Evolutionary conservation across 2,888 invertebrate species (phyloP).

Genomic region (Eilema griseolum): DNA sequence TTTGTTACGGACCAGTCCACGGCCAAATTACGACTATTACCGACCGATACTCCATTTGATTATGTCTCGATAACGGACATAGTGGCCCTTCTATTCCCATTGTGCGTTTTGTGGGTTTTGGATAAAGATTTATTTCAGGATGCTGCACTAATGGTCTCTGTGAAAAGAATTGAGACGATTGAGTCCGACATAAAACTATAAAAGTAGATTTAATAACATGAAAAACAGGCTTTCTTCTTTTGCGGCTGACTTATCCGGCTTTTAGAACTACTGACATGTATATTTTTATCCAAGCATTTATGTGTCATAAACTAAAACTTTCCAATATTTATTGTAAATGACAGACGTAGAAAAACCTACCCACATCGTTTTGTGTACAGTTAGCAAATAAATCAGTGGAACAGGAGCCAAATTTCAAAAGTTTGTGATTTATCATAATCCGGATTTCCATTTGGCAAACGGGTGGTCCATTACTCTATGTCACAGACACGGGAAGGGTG

Average conservation of each 20-base stretch:
- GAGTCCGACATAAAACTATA: background rate
- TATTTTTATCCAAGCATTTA: slow-evolving; percentile 2
- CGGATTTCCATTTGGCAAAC: slow-evolving; percentile 83
- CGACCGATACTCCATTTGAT: slow-evolving; percentile 46
- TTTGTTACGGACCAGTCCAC: slow-evolving; percentile 51
- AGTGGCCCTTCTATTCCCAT: slow-evolving; percentile 24
- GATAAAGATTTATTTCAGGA: background rate
- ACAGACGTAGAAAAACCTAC: slow-evolving; percentile 61
- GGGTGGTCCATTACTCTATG: slow-evolving; percentile 84
- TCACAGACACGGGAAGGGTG: slow-evolving; percentile 82
- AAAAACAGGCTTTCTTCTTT: no score
- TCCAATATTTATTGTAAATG: slow-evolving; percentile 46
- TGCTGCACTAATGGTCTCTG: background rate
- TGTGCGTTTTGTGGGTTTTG: background rate
- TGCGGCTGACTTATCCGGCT: no score
- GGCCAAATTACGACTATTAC: slow-evolving; percentile 48
- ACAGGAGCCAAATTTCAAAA: slow-evolving; percentile 83
- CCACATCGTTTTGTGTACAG: slow-evolving; percentile 73
- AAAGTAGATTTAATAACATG: background rate
- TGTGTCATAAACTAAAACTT: slow-evolving; percentile 33
- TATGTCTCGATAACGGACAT: slow-evolving; percentile 35
- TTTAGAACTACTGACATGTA: no score
- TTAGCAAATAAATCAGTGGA: slow-evolving; percentile 78
- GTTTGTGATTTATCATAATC: slow-evolving; percentile 86
- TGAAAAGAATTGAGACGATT: background rate